Conservation (phyloP, 2,113 vertebrate genomes). For the Hippoglossus stenolepis region DNA sequence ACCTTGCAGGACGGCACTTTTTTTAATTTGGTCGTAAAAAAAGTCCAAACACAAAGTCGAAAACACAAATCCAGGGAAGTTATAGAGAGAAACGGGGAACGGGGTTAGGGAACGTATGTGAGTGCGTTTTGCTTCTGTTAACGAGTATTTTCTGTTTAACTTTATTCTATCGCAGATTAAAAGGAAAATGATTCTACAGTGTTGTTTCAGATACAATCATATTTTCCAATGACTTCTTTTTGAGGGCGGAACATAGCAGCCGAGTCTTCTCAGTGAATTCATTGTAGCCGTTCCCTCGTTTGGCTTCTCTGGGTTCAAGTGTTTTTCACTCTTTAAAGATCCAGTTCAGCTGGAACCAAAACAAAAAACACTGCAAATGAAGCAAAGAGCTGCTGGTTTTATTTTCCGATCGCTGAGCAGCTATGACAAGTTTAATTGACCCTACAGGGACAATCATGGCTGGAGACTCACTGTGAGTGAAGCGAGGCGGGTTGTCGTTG, state of each 20-base stretch:
- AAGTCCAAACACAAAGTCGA: conserved; percentile 18
- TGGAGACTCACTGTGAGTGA: conserved; percentile 88
- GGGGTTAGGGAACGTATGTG: not conserved
- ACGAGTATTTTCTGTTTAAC: conserved; percentile 14
- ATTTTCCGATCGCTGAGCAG: conserved; percentile 29
- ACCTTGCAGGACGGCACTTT: conserved; percentile 50
- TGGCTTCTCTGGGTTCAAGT: conserved; percentile 37
- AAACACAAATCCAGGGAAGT: conserved; percentile 24
- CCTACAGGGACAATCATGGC: not conserved
- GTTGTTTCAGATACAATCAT: conserved; percentile 15
- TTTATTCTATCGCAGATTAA: not conserved
- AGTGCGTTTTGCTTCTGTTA: conserved; percentile 11
- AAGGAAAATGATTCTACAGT: not conserved
- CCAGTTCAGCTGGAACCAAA: conserved; percentile 20
- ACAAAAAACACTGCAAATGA: conserved; percentile 2
- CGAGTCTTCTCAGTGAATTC: conserved; percentile 2
- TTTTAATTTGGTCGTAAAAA: conserved; percentile 36
- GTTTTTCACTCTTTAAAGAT: conserved; percentile 19
- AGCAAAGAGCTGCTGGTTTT: not conserved
- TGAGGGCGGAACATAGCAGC: conserved; percentile 1
- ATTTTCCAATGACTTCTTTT: conserved; percentile 18
- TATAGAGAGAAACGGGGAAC: not conserved
- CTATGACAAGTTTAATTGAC: conserved; percentile 24
- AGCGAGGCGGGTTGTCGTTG: conserved; percentile 95
- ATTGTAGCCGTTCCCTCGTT: conserved; percentile 20